These are phyloP conservation scores for Sinella curviseta DNA, from an alignment of 1,140 invertebrate species.

Conservation along the genomic window DNA sequence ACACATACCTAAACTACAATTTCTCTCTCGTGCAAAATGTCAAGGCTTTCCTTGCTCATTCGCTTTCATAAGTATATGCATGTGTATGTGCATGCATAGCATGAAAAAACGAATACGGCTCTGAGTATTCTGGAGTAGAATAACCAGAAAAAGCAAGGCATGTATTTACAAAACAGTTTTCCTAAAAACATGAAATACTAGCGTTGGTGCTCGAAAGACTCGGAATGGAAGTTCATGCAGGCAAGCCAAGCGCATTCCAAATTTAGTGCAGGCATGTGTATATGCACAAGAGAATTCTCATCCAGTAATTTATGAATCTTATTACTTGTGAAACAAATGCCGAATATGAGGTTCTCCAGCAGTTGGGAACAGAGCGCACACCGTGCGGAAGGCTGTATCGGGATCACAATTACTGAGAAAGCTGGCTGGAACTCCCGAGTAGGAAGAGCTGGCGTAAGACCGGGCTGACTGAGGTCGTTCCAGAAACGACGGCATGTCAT, in stretches of 20 bases:
- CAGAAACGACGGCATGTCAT: background rate
- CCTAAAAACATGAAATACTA: no score
- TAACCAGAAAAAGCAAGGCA: no score
- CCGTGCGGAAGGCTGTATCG: conserved; percentile 44
- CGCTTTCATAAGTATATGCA: background rate
- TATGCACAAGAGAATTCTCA: background rate
- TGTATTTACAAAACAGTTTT: no score
- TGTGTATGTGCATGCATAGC: background rate
- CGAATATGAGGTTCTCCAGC: conserved; percentile 84
- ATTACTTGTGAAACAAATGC: conserved; percentile 78
- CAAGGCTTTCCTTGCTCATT: background rate
- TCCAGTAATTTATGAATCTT: background rate
- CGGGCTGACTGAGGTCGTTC: conserved; percentile 16
- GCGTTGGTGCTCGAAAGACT: no score
- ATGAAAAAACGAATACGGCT: no score
- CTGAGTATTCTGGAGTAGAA: no score
- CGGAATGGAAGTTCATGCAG: no score
- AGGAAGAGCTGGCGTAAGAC: conserved; percentile 13
- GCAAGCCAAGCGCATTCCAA: no score
- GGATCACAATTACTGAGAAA: conserved; percentile 42
- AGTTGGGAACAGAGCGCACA: conserved; percentile 87
- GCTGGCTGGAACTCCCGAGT: conserved; percentile 38
- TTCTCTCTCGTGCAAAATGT: no score
- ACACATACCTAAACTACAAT: background rate
- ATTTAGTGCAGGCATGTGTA: background rate